These are phyloP conservation scores for Merodon equestris DNA, from an alignment of 2,888 invertebrate genomes.

Conservation along the genomic window DNA sequence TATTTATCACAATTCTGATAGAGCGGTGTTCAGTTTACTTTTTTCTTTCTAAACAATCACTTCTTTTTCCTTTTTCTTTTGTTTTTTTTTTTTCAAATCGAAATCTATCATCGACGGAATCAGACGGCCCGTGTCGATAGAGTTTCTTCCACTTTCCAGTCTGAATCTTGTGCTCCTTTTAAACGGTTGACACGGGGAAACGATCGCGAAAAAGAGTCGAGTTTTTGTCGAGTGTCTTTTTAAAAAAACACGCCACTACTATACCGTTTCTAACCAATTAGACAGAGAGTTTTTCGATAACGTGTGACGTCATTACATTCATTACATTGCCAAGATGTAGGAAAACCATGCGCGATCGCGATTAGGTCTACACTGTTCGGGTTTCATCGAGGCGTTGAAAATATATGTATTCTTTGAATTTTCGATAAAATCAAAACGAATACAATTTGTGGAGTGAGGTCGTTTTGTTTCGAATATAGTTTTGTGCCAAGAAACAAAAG, in stretches of 20 bases:
- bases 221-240: conserved; percentile 1
- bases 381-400: conserved; percentile 13
- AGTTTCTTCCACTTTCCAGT: conserved; percentile 46
- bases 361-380: conserved; percentile 8
- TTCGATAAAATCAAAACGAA: conserved; percentile 28
- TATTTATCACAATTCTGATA: conserved; percentile 24
- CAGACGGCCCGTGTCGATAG: conserved; percentile 13
- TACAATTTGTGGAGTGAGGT: conserved; percentile 8
- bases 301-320: conserved; percentile 44
- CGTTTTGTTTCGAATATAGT: conserved; percentile 22
- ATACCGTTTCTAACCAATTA: conserved; percentile 51
- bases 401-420: conserved; percentile 2
- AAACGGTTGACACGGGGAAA: conserved; percentile 34
- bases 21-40: neutral
- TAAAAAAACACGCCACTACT: conserved; percentile 27
- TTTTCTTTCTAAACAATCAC: too few relatives aligned
- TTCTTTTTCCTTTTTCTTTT: too few relatives aligned
- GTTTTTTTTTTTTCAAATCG: neutral
- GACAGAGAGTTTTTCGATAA: conserved; percentile 21
- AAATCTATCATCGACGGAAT: conserved; percentile 35
- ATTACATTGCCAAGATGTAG: conserved; percentile 27
- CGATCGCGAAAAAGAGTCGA: neutral
- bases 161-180: conserved; percentile 37
- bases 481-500: conserved; percentile 54
- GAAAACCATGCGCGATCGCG: conserved; percentile 26